Base-by-base conservation (phyloP, 30 jellyfish, hydroid and myxozoan species). In the Hydractinia echinata region DNA sequence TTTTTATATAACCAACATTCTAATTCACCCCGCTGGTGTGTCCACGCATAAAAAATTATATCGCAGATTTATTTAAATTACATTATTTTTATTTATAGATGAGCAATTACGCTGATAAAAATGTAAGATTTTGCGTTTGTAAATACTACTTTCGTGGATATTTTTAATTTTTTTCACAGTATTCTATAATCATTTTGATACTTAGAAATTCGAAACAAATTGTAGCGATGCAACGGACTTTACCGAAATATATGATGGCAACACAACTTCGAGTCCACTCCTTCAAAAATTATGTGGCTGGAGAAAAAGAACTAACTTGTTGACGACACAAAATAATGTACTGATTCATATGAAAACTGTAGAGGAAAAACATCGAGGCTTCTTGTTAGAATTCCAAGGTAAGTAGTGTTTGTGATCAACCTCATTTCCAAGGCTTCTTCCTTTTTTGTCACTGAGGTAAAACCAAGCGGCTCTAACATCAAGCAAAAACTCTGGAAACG, bases 281-380 rank as follows among this genome's bases (percentile, higher is more conserved):
- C 21, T 85, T 11, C 61, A 48, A 19, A 82, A 86, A 71, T 83
- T 90, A 16, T 90, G 97, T 77, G 93, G 87, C 7, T 52, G 71
- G 66, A 85, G 61, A 18, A 85, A 56, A 53, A 76, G 81, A 13
- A 52, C 78, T 10, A 67, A 81, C 13, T 15, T 81, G 4, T 8
- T 61, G 4, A 68, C 96, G 11, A 49, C 97, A 16, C 67, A 83
- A 4, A 85, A 90, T 76, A 72, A 53, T 61, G n/a, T 85, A 5
- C 56, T 74, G 55, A 85, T 90, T n/a, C 94, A 81, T 64, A 85
- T 90, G 95, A 88, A 90, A 55, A 90, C 97, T 4, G 95, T 76
- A 55, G 44, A 30, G 44, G 66, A 78, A 73, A 82, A 76, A 20
- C 81, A 85, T 84, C 72, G 97, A 51, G 97, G 97, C 62, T 90